Conservation (phyloP, 2,113 vertebrate genomes). For the Ploceus nigricollis region DNA sequence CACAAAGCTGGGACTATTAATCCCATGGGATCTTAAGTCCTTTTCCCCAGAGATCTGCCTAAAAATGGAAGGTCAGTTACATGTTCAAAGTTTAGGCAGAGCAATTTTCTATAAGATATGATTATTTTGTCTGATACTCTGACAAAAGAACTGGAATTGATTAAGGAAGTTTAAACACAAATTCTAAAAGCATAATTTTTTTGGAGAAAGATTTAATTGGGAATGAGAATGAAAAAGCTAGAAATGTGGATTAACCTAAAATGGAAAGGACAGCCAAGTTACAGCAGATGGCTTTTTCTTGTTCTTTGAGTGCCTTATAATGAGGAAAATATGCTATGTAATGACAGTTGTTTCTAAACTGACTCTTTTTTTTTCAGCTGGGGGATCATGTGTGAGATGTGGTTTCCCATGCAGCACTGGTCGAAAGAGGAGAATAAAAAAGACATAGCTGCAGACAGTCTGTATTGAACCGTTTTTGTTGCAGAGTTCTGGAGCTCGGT, state of each 20-base stretch:
- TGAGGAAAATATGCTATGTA: conserved; percentile 50
- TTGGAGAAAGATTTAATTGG: neutral
- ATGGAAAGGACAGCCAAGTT: conserved; percentile 55
- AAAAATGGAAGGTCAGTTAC: neutral
- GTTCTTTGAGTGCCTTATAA: conserved; percentile 50
- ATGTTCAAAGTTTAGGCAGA: neutral
- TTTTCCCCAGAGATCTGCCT: neutral
- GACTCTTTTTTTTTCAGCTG: neutral
- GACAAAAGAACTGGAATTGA: neutral
- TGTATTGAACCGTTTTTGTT: conserved; percentile 38
- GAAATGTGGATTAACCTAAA: conserved; percentile 45
- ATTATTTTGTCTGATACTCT: neutral
- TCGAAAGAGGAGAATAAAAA: conserved; percentile 21
- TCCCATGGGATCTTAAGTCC: neutral
- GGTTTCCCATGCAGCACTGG: neutral
- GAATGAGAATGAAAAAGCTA: conserved; percentile 26
- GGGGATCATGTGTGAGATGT: neutral
- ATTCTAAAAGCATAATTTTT: neutral
- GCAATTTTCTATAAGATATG: neutral
- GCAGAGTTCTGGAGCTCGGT: neutral
- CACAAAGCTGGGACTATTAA: neutral
- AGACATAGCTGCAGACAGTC: conserved; percentile 19
- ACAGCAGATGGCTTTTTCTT: conserved; percentile 58
- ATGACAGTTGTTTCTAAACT: conserved; percentile 35
- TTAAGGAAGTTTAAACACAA: neutral